A percentile compares a stretch with the other conserved stretches of the same genome.
These are phyloP conservation scores for Pipistrellus kuhlii DNA, from an alignment of 2,797 vertebrate species.

Conservation along the genomic window DNA sequence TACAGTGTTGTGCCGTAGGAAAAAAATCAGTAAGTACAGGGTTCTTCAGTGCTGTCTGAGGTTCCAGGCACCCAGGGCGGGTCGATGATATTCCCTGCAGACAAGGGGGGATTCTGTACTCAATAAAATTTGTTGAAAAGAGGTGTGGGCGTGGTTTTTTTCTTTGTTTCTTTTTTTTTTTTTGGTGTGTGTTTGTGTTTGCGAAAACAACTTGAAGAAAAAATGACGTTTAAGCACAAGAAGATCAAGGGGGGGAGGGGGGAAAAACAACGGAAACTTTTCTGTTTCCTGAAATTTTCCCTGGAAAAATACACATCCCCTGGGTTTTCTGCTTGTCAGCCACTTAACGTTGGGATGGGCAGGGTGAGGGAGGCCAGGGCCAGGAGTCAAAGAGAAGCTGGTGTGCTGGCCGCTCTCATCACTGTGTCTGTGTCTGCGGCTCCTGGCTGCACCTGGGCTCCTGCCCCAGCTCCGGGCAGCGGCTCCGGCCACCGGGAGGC, in stretches of 20 bases:
- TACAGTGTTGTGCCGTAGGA: not conserved
- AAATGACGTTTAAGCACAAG: conserved; percentile 20
- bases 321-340: not conserved
- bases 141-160: not conserved
- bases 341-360: not conserved
- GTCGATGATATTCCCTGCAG: not conserved
- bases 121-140: not conserved
- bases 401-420: accelerated
- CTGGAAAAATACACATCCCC: not conserved
- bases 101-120: not conserved
- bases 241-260: not conserved
- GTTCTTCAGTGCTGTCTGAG: not conserved
- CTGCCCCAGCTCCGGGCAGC: not conserved
- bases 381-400: not conserved
- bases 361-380: not conserved
- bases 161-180: no score
- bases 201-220: not conserved
- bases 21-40: not conserved
- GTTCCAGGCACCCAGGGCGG: not conserved
- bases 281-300: not conserved
- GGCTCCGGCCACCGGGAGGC: no score
- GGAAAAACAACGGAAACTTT: not conserved
- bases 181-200: not conserved
- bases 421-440: accelerated
- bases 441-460: not conserved